phyloP scores from a whole-genome alignment of 2,113 vertebrate species.

The Tiliqua scincoides region DNA sequence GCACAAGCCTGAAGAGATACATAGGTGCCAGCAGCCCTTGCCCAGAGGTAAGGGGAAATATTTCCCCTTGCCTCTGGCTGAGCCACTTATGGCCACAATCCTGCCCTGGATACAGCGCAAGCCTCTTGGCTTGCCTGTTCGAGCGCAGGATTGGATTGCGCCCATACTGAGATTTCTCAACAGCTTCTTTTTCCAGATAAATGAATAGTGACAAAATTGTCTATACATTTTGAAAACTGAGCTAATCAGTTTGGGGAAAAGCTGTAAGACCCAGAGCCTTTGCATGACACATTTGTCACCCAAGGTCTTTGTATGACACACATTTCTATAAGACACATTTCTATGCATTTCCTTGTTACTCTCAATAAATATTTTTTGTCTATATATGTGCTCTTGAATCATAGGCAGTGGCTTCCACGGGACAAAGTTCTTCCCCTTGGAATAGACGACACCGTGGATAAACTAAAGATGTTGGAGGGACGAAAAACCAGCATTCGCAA shows the following conservation, averaged over 20 bases:
- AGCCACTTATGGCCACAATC: too few relatives aligned
- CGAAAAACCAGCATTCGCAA: conserved; percentile 97
- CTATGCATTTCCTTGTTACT: neutral
- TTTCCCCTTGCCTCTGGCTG: too few relatives aligned
- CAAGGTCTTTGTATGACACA: too few relatives aligned
- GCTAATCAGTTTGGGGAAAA: neutral
- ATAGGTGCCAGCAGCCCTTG: too few relatives aligned
- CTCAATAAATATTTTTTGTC: accelerated
- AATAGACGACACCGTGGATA: conserved; percentile 93
- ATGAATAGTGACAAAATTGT: neutral
- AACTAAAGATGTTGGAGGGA: conserved; percentile 95
- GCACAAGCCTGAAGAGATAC: too few relatives aligned
- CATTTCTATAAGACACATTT: too few relatives aligned
- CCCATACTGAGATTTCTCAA: neutral
- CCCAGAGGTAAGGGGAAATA: too few relatives aligned
- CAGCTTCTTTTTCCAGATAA: neutral
- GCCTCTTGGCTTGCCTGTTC: too few relatives aligned
- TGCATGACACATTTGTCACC: too few relatives aligned
- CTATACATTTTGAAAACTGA: neutral
- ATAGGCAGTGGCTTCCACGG: conserved; percentile 95
- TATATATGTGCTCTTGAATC: neutral
- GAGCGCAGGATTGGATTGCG: too few relatives aligned
- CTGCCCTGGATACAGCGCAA: too few relatives aligned
- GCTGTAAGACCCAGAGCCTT: neutral
- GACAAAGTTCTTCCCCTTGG: conserved; percentile 93